These are phyloP conservation scores for Rhagoletis zephyria DNA, from an alignment of 1,140 invertebrate species.

Conservation along the genomic window DNA sequence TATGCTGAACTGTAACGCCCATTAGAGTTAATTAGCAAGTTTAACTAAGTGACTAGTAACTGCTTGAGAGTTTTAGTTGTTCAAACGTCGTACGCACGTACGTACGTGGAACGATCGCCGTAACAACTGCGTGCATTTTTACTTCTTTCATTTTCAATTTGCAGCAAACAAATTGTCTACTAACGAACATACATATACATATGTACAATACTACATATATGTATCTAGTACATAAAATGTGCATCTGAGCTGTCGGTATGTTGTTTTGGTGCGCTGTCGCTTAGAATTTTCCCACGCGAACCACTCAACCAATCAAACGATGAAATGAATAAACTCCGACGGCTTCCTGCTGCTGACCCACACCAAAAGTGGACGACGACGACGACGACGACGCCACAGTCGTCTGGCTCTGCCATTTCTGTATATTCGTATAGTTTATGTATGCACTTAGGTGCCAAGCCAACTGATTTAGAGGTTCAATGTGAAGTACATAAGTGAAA, in stretches of 20 bases:
- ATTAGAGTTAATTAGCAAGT: conserved; percentile 41
- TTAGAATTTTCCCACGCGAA: conserved; percentile 20
- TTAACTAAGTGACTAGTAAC: not conserved
- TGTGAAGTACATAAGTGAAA: conserved; percentile 11
- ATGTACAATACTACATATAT: not conserved
- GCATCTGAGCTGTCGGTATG: not conserved
- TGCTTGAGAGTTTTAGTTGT: not conserved
- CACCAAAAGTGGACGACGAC: conserved; percentile 39
- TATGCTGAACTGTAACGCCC: not conserved
- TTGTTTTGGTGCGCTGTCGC: not conserved
- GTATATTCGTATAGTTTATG: not conserved
- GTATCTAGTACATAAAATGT: not conserved
- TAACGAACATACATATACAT: not conserved
- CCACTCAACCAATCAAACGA: conserved; percentile 37
- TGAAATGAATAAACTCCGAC: conserved; percentile 17
- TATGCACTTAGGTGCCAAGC: not conserved
- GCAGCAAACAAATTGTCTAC: conserved; percentile 21
- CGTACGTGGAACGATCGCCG: not conserved
- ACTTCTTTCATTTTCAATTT: conserved; percentile 16
- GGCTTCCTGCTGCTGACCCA: conserved; percentile 40
- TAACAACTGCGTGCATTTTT: not conserved
- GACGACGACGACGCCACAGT: too few relatives aligned
- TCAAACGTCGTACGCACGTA: too few relatives aligned
- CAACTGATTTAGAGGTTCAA: conserved; percentile 3
- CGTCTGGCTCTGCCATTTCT: not conserved